A percentile compares a stretch with the other conserved stretches of the same genome.
Evolutionary conservation across 2,113 vertebrate species (phyloP).

Genomic region (Fulmarus glacialis): DNA sequence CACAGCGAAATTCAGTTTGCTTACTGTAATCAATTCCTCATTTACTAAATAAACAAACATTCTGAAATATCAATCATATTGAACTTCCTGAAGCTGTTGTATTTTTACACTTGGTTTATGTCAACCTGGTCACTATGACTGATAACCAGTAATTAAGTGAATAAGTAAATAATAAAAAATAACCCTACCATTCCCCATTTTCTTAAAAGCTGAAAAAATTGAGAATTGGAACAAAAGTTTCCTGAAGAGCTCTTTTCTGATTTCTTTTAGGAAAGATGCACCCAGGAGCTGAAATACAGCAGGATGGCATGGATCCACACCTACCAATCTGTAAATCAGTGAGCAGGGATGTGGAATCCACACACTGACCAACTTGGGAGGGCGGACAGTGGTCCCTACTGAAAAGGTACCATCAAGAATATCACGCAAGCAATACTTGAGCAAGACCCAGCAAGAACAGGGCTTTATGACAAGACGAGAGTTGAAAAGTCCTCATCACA

Average conservation of each 20-base stretch:
- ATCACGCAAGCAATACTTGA: background rate
- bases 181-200: background rate
- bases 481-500: background rate
- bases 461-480: background rate
- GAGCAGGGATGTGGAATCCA: background rate
- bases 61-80: background rate
- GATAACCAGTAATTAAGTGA: background rate
- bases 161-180: background rate
- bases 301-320: background rate
- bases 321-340: fast-evolving
- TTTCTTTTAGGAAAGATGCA: background rate
- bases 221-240: background rate
- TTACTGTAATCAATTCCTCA: background rate
- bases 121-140: background rate
- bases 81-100: background rate
- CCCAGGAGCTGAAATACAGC: background rate
- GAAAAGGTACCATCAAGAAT: background rate
- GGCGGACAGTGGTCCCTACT: background rate
- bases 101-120: background rate
- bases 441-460: background rate
- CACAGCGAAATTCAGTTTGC: background rate
- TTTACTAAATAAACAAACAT: background rate
- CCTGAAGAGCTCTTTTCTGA: background rate
- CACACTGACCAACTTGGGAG: background rate
- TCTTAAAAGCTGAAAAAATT: background rate